Percentiles rank a stretch among this genome's conserved stretches.
Evolutionary conservation across 2,113 vertebrate genomes (phyloP).

Genomic region (Scatophagus argus): DNA sequence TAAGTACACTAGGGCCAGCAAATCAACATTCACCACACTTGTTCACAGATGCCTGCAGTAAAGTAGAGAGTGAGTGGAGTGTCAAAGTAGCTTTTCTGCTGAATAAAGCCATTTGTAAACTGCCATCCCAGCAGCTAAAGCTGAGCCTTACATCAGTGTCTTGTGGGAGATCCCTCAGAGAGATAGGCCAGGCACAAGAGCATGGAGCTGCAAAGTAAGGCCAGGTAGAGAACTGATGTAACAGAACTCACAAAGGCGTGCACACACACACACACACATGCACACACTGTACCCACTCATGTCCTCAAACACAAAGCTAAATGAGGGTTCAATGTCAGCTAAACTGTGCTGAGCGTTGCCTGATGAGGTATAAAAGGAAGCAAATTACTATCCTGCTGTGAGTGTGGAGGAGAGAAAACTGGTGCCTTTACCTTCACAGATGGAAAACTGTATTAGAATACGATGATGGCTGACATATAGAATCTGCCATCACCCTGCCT

Average conservation of each 20-base stretch:
- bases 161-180: constrained; percentile 49
- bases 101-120: constrained; percentile 48
- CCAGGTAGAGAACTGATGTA: constrained; percentile 44
- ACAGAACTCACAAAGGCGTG: neutral
- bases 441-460: constrained; percentile 22
- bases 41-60: constrained; percentile 34
- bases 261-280: constrained; percentile 8
- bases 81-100: constrained; percentile 52
- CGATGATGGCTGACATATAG: neutral
- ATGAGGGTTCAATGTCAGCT: constrained; percentile 74
- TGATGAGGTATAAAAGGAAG: constrained; percentile 62
- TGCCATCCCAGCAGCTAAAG: constrained; percentile 16
- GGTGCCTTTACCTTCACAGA: constrained; percentile 4
- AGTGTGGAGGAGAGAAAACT: constrained; percentile 33
- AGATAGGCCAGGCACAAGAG: constrained; percentile 31
- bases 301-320: constrained; percentile 29
- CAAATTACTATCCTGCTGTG: constrained; percentile 64
- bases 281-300: neutral
- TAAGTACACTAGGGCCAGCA: neutral
- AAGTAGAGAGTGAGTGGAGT: constrained; percentile 20
- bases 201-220: constrained; percentile 20
- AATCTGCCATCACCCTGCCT: constrained; percentile 9
- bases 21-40: constrained; percentile 38
- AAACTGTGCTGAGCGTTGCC: constrained; percentile 47
- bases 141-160: constrained; percentile 41